Conservation (phyloP, 2,797 vertebrate genomes). For the Falco cherrug region DNA sequence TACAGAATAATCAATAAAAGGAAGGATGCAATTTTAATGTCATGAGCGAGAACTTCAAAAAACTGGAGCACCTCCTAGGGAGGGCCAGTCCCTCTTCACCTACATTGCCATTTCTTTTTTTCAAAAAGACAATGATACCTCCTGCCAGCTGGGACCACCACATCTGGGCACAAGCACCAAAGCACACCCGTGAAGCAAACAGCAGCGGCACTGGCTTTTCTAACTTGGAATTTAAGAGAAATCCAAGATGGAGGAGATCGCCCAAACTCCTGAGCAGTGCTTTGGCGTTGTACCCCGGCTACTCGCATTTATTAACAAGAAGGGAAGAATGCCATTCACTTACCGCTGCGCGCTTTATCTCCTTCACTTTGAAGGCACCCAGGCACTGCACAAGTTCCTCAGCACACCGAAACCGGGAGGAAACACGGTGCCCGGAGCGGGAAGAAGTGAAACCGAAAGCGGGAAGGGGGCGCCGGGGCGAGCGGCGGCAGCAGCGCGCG, state of each 20-base stretch:
- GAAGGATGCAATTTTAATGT: background rate
- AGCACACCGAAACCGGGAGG: fast-evolving
- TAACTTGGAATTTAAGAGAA: background rate
- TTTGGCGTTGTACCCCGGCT: background rate
- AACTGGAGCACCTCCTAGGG: background rate
- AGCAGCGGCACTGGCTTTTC: background rate
- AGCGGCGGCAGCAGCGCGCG: fast-evolving
- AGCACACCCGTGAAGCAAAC: background rate
- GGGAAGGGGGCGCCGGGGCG: fast-evolving
- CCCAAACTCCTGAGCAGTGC: background rate
- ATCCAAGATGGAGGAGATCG: background rate
- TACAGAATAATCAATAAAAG: background rate
- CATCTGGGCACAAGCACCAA: background rate
- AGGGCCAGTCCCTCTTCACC: background rate
- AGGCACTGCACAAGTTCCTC: fast-evolving
- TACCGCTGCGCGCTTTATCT: background rate
- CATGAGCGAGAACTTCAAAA: background rate
- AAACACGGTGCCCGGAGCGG: fast-evolving
- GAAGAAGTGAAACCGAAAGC: constrained; percentile 4
- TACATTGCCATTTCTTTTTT: background rate
- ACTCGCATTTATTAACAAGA: background rate
- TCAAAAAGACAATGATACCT: background rate
- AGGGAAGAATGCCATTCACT: background rate
- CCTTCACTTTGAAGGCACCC: background rate
- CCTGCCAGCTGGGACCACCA: background rate